A percentile compares a stretch with the other conserved stretches of the same genome.
These are phyloP conservation scores for Meteorus sp. DNA, from an alignment of 1,140 invertebrate species.

Conservation along the genomic window DNA sequence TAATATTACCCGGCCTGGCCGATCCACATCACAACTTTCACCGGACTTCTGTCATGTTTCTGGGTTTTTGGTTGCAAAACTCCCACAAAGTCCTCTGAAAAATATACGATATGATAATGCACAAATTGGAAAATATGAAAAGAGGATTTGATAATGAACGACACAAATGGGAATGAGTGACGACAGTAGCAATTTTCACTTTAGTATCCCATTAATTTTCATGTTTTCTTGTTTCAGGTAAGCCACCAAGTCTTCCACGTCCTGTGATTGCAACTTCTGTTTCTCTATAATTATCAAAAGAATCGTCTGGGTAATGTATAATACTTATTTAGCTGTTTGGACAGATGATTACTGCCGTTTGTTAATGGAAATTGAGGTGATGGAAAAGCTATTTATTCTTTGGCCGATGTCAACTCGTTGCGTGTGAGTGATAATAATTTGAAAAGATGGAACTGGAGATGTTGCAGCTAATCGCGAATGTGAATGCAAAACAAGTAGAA, in stretches of 20 bases:
- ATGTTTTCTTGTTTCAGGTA: conserved; percentile 18
- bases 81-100: too few species aligned
- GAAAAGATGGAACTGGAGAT: neutral
- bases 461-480: neutral
- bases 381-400: neutral
- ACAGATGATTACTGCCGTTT: neutral
- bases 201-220: conserved; percentile 12
- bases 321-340: neutral
- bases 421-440: neutral
- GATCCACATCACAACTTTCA: too few species aligned
- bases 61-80: too few species aligned
- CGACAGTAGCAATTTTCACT: too few species aligned
- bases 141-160: too few species aligned
- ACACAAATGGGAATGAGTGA: too few species aligned
- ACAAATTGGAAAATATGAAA: too few species aligned
- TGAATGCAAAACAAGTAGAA: neutral
- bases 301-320: conserved; percentile 1
- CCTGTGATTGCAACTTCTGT: neutral
- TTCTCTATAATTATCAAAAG: neutral
- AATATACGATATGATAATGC: too few species aligned
- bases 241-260: conserved; percentile 16
- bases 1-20: too few species aligned
- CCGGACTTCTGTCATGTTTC: too few species aligned
- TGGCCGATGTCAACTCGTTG: too few species aligned
- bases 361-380: neutral